Base-by-base conservation (phyloP, 2,888 invertebrate species). In the Tiliacea citrago region DNA sequence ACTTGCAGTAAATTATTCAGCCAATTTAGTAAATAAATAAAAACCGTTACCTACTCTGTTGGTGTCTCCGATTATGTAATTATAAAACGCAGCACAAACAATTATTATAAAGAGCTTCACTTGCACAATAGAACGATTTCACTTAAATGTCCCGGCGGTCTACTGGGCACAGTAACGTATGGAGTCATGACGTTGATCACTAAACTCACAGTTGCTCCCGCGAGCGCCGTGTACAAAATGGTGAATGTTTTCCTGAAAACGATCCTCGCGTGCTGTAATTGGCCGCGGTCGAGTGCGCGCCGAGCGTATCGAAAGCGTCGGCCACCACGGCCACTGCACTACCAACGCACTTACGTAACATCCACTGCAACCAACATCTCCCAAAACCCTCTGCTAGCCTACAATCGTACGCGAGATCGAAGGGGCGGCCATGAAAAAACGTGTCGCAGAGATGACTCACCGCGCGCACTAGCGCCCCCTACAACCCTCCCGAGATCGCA, bases 381-480 rank as follows among this genome's bases (percentile, higher is more conserved):
- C 92, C 83, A 85, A 89, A 89, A 90, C 92, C 83, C 88, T 82
- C 86, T 84, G 82, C 85, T 77, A 84, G 90, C 90, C 90, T 89
- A 89, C 82, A 83, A 88, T 82, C 88, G 87, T 88, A 86, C 91
- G 84, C 90, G 89, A 94, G 93, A 95, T 93, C 94, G 93, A 94
- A 93, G 91, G 91, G 92, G 93, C 94, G 95, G 95, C 95, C 95
- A 94, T 94, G 95, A 95, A 95, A 95, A 92, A 95, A 93, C 94
- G 91, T 94, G 94, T 93, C 95, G 95, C 96, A 95, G 93, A 94
- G 94, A 95, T 96, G 96, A 96, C 94, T 96, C 96, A 96, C 95
- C 93, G 92, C 89, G 91, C 91, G 77, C 94, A 90, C 93, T 91
- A 92, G 94, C 96, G 96, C 94, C 95, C 93, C 91, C 95, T 94